phyloP scores from a whole-genome alignment of 2,113 vertebrate genomes.

The Ceuthmochares aereus region DNA sequence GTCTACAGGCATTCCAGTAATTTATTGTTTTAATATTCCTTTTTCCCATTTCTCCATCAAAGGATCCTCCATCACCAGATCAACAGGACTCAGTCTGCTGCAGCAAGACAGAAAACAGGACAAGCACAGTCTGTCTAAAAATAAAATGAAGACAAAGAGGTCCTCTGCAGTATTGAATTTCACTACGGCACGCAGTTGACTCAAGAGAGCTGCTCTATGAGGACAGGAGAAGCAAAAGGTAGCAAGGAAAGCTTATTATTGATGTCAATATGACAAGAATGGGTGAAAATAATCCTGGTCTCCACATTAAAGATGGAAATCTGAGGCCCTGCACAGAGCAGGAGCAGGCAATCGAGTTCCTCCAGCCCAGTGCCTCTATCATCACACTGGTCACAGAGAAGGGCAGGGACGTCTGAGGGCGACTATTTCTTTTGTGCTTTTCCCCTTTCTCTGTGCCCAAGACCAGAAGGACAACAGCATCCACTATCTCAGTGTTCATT shows the following conservation, averaged over 20 bases:
- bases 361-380: background rate
- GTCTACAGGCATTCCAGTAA: background rate
- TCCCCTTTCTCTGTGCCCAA: background rate
- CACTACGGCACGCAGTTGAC: background rate
- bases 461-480: background rate
- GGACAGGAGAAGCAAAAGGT: background rate
- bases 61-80: background rate
- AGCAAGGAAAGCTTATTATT: background rate
- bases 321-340: background rate
- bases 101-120: background rate
- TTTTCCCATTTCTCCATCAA: background rate
- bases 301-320: background rate
- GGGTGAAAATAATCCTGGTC: background rate
- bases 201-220: background rate
- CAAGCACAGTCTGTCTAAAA: background rate
- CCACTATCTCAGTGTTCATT: background rate
- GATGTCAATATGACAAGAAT: background rate
- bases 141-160: background rate
- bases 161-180: background rate
- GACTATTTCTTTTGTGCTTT: background rate
- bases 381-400: background rate
- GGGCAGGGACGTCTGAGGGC: background rate
- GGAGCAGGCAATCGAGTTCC: background rate
- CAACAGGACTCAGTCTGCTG: background rate
- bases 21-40: slow-evolving; percentile 39